Base-by-base conservation (phyloP, 2,888 invertebrate genomes). In the Drosophila hawaiiensis region DNA sequence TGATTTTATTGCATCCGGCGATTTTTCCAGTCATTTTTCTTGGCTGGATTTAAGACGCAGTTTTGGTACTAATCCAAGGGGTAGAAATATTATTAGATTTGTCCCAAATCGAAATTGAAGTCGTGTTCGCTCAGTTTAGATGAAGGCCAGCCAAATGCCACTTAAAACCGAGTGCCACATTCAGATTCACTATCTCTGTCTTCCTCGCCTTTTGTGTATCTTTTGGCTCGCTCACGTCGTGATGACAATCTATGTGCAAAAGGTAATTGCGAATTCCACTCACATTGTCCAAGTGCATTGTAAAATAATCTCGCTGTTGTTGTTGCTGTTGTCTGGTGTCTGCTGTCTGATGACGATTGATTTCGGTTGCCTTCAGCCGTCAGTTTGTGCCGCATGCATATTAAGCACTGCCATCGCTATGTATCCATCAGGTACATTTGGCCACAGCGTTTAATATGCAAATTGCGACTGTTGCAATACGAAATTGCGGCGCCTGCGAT, bases 331-430 rank as follows among this genome's bases (percentile, higher is more conserved):
- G 63, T 56, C 56, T 56, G 61, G 2, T 53, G 41, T 64, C 35
- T 49, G 54, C 52, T 64, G 72, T 67, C 66, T 68, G 85, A 33
- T 66, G 86, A 84, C 90, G 87, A 87, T 89, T 64, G 85, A 88
- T 83, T 87, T 75, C 71, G 82, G 85, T 86, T 89, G 91, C 83
- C 90, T 89, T 91, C 90, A 88, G 89, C 84, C 80, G 77, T 75
- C 86, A 84, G 64, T 68, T 87, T 78, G 60, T 65, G 89, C 75
- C 66, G 76, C 63, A 49, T 74, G 91, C 86, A 88, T 88, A 83
- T 76, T 81, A 88, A 88, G 47, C 62, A 80, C 29, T 56, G 58
- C n/a, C 61, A 35, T 54, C 41, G 50, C 41, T 35, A 19, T 14
- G 63, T 58, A 53, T 75, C 63, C 69, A 70, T 47, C 73, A 85